Percentiles rank a stretch among this genome's conserved stretches.
Conservation (phyloP, 2,888 invertebrate genomes). For the Pollenia griseotomentosa region DNA sequence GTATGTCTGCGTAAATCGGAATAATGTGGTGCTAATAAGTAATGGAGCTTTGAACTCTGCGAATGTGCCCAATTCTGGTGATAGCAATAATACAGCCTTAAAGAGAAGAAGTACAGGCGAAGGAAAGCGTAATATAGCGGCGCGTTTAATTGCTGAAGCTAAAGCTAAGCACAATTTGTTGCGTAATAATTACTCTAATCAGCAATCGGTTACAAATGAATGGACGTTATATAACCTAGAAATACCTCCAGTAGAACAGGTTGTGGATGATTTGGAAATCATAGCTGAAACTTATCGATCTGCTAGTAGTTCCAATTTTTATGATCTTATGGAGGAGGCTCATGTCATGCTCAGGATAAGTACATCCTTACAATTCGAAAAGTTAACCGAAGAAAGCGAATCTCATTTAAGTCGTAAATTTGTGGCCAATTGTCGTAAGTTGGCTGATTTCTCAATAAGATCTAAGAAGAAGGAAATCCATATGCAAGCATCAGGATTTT, state of each 20-base stretch:
- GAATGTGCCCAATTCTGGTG: conserved; percentile 69
- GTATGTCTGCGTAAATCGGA: conserved; percentile 81
- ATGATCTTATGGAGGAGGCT: conserved; percentile 90
- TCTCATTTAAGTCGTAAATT: conserved; percentile 79
- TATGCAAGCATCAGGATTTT: conserved; percentile 83
- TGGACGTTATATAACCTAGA: conserved; percentile 91
- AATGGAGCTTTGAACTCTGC: conserved; percentile 77
- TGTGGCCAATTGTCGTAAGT: conserved; percentile 80
- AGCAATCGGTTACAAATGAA: conserved; percentile 79
- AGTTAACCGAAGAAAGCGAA: conserved; percentile 77
- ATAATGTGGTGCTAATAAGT: conserved; percentile 81
- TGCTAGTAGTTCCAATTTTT: conserved; percentile 88
- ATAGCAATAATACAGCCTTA: conserved; percentile 74
- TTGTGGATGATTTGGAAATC: conserved; percentile 89
- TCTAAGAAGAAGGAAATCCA: conserved; percentile 83
- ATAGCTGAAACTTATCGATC: conserved; percentile 88
- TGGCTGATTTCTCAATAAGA: conserved; percentile 83
- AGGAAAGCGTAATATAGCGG: conserved; percentile 80
- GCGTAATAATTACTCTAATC: conserved; percentile 75
- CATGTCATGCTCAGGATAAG: conserved; percentile 87
- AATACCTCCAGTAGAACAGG: conserved; percentile 87
- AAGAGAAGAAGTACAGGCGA: conserved; percentile 74
- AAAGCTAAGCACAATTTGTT: conserved; percentile 81
- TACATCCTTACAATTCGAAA: conserved; percentile 79
- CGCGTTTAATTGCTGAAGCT: conserved; percentile 80